Evolutionary conservation across 2,888 invertebrate species (phyloP), one percentile per base, ranked within the genome.

Genomic region (Lamproptera curius): DNA sequence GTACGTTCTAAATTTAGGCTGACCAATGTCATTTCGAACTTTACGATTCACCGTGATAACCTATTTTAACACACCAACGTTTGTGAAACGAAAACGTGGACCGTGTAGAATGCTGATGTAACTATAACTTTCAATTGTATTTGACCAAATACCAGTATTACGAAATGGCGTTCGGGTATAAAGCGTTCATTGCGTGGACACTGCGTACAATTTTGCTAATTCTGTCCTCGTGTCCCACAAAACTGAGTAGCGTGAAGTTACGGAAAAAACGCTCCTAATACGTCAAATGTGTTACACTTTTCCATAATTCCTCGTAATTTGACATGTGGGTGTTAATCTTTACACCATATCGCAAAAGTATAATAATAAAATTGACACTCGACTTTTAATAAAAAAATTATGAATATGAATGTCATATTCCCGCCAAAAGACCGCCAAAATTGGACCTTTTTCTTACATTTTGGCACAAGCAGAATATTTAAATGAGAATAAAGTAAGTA

Each of bases 21-120:
- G 35, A 17, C 45, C 64, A 65, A 65, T 63, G 65, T 61, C 62
- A 63, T 53, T 57, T 55, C 46, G 28, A 42, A 53, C 45, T 59
- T 62, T 55, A 62, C 58, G 51, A 58, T 46, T 28, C 35, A n/a
- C 49, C 49, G 51, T 26, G 48, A 34, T 42, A 44, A 56, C 55
- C 55, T 56, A 56, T 57, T 46, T 45, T 28, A 39, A 54, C 40
- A 44, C 47, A 48, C 45, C 16, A 36, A 48, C 33, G 17, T 45
- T 28, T n/a, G n/a, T n/a, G n/a, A n/a, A n/a, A n/a, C n/a, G n/a
- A n/a, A n/a, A n/a, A n/a, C n/a, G n/a, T n/a, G n/a, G n/a, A n/a
- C n/a, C n/a, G n/a, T n/a, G n/a, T n/a, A n/a, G n/a, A n/a, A n/a
- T n/a, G n/a, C n/a, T n/a, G n/a, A n/a, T n/a, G n/a, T n/a, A n/a